Evolutionary conservation across 2,888 invertebrate genomes (phyloP), one percentile per base, ranked within the genome.

Genomic region (Ectemnius lituratus): DNA sequence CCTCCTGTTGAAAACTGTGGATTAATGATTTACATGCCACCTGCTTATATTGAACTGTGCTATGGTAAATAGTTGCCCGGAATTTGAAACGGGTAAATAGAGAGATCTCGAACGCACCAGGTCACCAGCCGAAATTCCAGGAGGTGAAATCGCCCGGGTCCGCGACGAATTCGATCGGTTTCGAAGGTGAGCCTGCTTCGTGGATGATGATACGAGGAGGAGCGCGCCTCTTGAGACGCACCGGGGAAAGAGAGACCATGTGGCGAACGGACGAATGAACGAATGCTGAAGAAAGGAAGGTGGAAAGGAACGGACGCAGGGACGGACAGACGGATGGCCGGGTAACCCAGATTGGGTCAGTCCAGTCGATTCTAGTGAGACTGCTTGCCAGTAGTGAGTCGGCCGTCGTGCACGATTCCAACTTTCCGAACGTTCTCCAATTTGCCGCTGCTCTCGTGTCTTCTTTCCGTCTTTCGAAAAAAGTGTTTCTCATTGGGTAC

Each of bases 261-360:
- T 75, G 83, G 83, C 78, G 77, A 84, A 81, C 73, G 78, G 72
- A 80, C 82, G 83, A 82, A 82, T 82, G 83, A 81, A 83, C 84
- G 85, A 81, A 86, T 80, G 80, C 68, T 62, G 67, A 66, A 70
- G 67, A 69, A 66, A 73, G 66, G 76, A 78, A 76, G 78, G 81
- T 66, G 71, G 76, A 81, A 78, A 73, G 80, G 76, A 78, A 83
- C 75, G 79, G 76, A 86, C 85, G 83, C 85, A 84, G 83, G 86
- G 83, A 84, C 83, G 84, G 83, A 85, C 86, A 87, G 90, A 88
- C 88, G 86, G 84, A 88, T 90, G 90, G 90, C 90, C 90, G 90
- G 90, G 90, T 91, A 91, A 91, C 90, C 90, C 90, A 91, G 90
- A 90, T 91, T 83, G 90, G 83, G 83, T 86, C 84, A 85, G 87